Evolutionary conservation across 2,797 vertebrate genomes (phyloP), one percentile per base, ranked within the genome.

Genomic region (Gallinago stenura): DNA sequence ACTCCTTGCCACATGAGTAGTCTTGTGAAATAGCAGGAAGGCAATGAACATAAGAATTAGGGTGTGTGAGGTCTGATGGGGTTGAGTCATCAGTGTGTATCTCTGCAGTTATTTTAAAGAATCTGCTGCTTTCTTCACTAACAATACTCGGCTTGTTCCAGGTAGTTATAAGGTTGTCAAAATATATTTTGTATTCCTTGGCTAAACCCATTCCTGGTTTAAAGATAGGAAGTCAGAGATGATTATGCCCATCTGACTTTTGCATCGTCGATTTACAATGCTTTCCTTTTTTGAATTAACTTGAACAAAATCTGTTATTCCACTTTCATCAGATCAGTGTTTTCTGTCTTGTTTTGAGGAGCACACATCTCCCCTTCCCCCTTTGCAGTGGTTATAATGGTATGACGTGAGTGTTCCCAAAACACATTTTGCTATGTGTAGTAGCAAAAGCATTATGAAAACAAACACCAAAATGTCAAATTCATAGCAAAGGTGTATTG

Each of bases 51-150:
- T n/a, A 70, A 86, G 69, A 94, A 89, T 62, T 84, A 51, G 46
- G 14, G 15, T 22, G 15, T 64, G 58, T 85, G 71, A 84, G 22
- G 53, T 86, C 65, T 10, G 64, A 50, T 72, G 70, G 35, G 53
- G 24, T 78, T 83, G 71, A 82, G 73, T 77, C 56, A 80, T 77
- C 64, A 30, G 14, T 73, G 62, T 84, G 21, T 54, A 65, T 58
- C 50, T 87, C 83, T 95, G 79, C 66, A 61, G 68, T 91, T 78
- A 72, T 75, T 95, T 96, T 90, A 95, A 97, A 94, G 96, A 76
- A 95, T 79, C 88, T 45, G 16, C 58, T 71, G 73, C 56, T 85
- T 68, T 64, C 62, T 93, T 66, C n/a, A 11, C 43, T 75, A 35
- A 45, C 57, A 81, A 89, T 88, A 78, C 72, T 68, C 65, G 90